A percentile compares a stretch with the other conserved stretches of the same genome.
These are phyloP conservation scores for Philopedon plagiatum DNA, from an alignment of 2,888 invertebrate genomes.

Conservation along the genomic window DNA sequence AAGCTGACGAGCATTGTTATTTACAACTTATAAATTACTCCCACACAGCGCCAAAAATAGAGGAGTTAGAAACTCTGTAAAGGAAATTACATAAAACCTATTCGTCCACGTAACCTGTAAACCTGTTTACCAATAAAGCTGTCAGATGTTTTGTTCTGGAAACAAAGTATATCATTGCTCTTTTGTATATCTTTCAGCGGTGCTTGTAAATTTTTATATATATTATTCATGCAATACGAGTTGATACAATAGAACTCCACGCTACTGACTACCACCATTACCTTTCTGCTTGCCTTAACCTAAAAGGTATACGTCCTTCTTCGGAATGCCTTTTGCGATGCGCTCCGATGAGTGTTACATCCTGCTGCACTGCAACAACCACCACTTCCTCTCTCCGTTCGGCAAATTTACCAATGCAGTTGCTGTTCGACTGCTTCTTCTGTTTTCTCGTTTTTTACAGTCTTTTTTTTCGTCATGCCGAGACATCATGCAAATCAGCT, in stretches of 20 bases:
- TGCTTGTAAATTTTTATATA: no score
- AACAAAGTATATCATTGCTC: no score
- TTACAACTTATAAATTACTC: no score
- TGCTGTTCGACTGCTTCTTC: not conserved
- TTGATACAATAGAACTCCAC: not conserved
- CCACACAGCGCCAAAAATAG: no score
- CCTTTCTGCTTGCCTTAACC: conserved; percentile 15
- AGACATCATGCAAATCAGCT: conserved; percentile 6
- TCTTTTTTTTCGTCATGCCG: not conserved
- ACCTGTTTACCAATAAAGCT: no score
- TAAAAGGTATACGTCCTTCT: conserved; percentile 31
- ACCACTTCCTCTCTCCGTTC: conserved; percentile 23
- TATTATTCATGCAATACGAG: no score
- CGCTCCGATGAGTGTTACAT: conserved; percentile 36
- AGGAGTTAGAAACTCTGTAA: no score
- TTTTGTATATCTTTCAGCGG: no score
- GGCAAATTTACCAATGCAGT: conserved; percentile 4
- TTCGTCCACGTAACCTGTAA: no score
- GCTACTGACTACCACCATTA: conserved; percentile 4
- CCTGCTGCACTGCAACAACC: conserved; percentile 25
- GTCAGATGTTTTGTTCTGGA: no score
- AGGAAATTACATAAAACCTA: no score
- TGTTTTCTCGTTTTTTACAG: not conserved
- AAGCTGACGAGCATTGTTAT: no score
- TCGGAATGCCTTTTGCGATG: conserved; percentile 31